Base-by-base conservation (phyloP, 1,140 invertebrate species). In the Rhagoletis zephyria region DNA sequence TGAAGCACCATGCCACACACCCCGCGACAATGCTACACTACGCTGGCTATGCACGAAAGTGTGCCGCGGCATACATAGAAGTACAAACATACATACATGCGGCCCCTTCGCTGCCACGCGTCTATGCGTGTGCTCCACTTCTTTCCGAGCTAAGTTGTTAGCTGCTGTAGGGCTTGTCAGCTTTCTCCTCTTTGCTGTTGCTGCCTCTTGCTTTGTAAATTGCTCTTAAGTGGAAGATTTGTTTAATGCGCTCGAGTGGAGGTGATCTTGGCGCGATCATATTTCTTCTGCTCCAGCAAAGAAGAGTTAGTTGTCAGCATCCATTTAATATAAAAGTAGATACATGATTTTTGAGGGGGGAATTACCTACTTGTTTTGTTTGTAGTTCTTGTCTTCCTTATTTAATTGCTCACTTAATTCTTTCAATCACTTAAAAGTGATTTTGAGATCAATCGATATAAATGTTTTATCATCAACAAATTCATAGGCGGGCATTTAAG, bases 241-340 rank as follows among this genome's bases (percentile, higher is more conserved):
- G 74, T 56, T 56, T 81, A 59, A 81, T 81, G 74, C 74, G 74
- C 74, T 81, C 74, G 48, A 81, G 74, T 81, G 74, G 51, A n/a
- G 74, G 4, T 81, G 74, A 81, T 81, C 74, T 48, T 30, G 74
- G 74, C 74, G 14, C 48, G 74, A 81, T 70, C 67, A 5, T 81
- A 42, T 81, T 81, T 51, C 74, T 19, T 81, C 48, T 56, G 12
- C 16, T 48, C 64, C 30, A 30, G 10, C n/a, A 59, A 81, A 19
- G 48, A 51, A 30, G 30, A 30, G 1, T 30, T 30, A 30, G 51
- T 81, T 81, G 74, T 81, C 74, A 56, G 19, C 74, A 81, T 81
- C 19, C 51, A 81, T 56, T 81, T 81, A 81, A 30, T 81, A 30
- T 42, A 51, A 56, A 51, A 56, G 7, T 59, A n/a, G n/a, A n/a